phyloP scores from a whole-genome alignment of 37 sponge, comb jelly and placozoan genomes.

The Mnemiopsis leidyi region DNA sequence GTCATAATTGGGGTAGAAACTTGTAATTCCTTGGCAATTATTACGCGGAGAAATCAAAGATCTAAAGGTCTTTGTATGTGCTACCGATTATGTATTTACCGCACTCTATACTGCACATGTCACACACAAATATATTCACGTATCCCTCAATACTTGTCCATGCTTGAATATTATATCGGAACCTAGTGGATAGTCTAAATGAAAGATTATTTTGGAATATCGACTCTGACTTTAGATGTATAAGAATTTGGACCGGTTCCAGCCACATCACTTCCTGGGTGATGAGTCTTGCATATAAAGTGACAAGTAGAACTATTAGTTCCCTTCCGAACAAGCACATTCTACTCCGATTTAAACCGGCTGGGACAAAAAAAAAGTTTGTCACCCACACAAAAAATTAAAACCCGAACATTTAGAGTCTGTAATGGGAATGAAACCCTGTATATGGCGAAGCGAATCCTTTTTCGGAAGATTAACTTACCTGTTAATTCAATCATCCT shows the following conservation, averaged over 20 bases:
- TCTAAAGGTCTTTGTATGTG: neutral
- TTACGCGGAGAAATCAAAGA: neutral
- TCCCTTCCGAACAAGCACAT: neutral
- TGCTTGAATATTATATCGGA: neutral
- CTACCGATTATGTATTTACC: neutral
- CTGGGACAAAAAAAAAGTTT: neutral
- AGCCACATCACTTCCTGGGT: neutral
- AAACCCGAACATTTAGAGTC: neutral
- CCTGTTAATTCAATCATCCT: constrained; percentile 14
- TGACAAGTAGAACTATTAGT: neutral
- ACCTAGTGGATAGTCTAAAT: neutral
- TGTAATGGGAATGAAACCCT: neutral
- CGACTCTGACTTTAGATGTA: neutral
- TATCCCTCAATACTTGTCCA: neutral
- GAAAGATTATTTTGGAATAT: neutral
- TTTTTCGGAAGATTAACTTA: constrained; percentile 56
- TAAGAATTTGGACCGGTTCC: neutral
- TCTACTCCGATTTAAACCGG: neutral
- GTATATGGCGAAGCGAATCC: neutral
- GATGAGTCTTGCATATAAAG: neutral
- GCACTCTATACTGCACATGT: neutral
- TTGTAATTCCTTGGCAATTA: neutral
- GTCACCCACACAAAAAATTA: neutral
- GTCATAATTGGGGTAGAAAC: neutral
- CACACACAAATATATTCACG: neutral